Evolutionary conservation across 2,797 vertebrate genomes (phyloP), one percentile per base, ranked within the genome.

Genomic region (Lacerta agilis): DNA sequence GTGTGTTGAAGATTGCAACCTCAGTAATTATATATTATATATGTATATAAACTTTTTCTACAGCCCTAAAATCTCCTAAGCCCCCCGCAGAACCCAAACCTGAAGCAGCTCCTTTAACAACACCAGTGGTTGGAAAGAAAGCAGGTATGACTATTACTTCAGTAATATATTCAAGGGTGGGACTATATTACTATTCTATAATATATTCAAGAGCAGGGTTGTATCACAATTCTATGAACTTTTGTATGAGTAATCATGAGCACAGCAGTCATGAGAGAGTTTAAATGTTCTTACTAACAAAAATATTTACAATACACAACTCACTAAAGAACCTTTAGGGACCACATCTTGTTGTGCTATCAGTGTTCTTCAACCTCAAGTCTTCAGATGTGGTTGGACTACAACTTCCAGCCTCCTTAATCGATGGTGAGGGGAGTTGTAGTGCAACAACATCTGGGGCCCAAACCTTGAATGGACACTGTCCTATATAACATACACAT

Each of bases 91-190:
- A 96, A 86, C 96, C 95, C 0, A 27, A 95, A 8, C 88, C 96
- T 83, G 91, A 96, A 27, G 89, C 96, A 79, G 93, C 96, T 87
- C 98, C 98, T 0, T 97, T 99, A 88, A 95, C 97, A 82, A 89
- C 97, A 82, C 99, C 99, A 4, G 98, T 98, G 90, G 97, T 98
- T 90, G 98, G 97, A 90, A 98, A 98, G 97, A 99, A 97, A 97
- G 91, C 99, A 98, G 99, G 99, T 99, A 98, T 91, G 90, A 87
- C 89, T 85, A 6, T 81, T 91, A 25, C 61, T 75, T 91, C 67
- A 80, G 0, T 89, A 85, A 43, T 69, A 13, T 27, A 69, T 69
- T 64, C 79, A 76, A 15, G 13, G 49, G 49, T 3, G 13, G 49
- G 49, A 4, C 49, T 55, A 13, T 85, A 6, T 81, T 91, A 25